Base-by-base conservation (phyloP, 1,140 invertebrate species). In the Holcopasites calliopsidis region DNA sequence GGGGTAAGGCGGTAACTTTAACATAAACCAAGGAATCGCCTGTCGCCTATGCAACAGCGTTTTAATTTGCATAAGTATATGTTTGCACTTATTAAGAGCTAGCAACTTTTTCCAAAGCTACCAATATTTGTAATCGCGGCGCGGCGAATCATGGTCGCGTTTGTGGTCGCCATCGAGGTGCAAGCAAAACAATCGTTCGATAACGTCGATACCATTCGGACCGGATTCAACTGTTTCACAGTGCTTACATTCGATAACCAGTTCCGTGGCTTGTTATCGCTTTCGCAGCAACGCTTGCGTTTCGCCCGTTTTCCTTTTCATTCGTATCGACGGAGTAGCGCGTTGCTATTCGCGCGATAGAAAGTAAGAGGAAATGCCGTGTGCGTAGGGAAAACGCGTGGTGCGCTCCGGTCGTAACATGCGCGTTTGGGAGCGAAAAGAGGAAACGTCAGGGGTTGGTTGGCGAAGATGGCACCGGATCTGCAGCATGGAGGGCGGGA, bases 321-420 rank as follows among this genome's bases (percentile, higher is more conserved):
- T 70, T 79, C 23, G 55, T 80, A 71, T 52, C 78, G 50, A 49
- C 21, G 5, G 61, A 76, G 44, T 16, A 28, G 28, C 38, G 13
- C n/a, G 33, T 40, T 47, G 50, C 58, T 44, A 64, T 35, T 21
- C 23, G 62, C n/a, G n/a, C 28, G 40, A 11, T 33, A 47, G 71
- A 66, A 74, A 55, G 49, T 55, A 55, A 40, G 61, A 54, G 71
- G 72, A 69, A 75, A 16, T 18, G 58, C 47, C 58, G 38, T 23
- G 60, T 28, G 33, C 44, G n/a, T 18, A 23, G 54, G 44, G 71
- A 78, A 75, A 79, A 71, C 79, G 81, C 78, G 75, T 68, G 76
- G 79, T 58, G 75, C 71, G 79, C 73, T 66, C 3, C 44, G 83
- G 79, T 86, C 85, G 84, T 88, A 85, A 85, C 86, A 85, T 88